Percentiles rank a stretch among this genome's conserved stretches.
phyloP scores from a whole-genome alignment of 2,797 vertebrate genomes.

The Hozukius guyotensis region DNA sequence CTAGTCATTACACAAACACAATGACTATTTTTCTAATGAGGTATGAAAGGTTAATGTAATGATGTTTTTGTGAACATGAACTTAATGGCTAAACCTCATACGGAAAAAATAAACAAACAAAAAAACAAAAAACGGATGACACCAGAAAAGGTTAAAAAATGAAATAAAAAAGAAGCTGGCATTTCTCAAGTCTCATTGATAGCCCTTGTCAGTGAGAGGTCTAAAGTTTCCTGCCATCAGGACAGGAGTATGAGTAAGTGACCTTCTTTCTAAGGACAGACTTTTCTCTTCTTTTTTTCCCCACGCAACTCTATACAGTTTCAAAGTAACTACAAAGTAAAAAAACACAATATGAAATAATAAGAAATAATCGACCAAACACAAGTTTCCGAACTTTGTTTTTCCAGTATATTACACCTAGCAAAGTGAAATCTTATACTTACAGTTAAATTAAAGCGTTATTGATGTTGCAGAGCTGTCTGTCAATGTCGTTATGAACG shows the following conservation, averaged over 20 bases:
- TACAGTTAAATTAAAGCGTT: accelerated
- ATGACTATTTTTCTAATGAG: background rate
- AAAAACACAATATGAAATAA: background rate
- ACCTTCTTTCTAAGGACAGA: background rate
- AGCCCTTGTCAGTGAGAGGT: slow-evolving; percentile 20
- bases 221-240: background rate
- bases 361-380: too few relatives aligned
- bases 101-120: too few relatives aligned
- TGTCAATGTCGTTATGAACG: too few relatives aligned
- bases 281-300: background rate
- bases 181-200: slow-evolving; percentile 16
- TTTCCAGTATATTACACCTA: too few relatives aligned
- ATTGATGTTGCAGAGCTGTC: too few relatives aligned
- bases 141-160: slow-evolving; percentile 22
- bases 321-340: background rate
- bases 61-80: background rate
- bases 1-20: background rate
- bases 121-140: background rate
- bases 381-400: too few relatives aligned
- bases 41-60: background rate
- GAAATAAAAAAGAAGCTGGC: background rate
- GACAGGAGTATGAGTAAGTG: background rate
- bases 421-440: too few relatives aligned
- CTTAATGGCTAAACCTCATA: background rate
- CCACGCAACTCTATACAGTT: background rate